Conservation (phyloP, 2,113 vertebrate species). For the Uropsilus gracilis region DNA sequence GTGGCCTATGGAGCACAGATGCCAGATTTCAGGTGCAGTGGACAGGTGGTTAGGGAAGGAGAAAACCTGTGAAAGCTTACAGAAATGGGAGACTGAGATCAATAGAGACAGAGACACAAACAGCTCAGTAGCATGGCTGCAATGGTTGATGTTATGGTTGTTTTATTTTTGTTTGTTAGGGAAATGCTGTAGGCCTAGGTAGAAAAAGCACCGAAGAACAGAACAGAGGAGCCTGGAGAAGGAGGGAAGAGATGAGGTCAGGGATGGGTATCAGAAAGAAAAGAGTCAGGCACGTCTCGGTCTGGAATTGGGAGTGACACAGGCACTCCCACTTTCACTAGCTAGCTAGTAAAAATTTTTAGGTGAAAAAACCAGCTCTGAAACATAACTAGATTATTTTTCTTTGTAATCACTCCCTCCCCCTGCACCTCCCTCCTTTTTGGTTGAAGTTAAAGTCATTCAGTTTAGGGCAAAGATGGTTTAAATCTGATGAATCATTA, state of each 20-base stretch:
- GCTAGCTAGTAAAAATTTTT: background rate
- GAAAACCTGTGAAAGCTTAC: too few species aligned
- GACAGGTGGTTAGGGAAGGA: background rate
- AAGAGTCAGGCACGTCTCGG: background rate
- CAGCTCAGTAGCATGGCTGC: background rate
- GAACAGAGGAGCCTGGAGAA: background rate
- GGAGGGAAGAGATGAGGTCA: background rate
- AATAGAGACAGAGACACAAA: background rate
- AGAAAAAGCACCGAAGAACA: background rate
- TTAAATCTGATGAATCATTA: background rate
- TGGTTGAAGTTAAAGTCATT: background rate
- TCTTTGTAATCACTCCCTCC: background rate
- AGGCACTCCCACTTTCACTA: too few species aligned
- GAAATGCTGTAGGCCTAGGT: background rate
- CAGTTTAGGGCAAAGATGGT: background rate
- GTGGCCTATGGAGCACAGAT: background rate
- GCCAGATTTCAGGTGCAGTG: background rate
- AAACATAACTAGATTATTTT: background rate
- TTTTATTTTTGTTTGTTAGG: background rate
- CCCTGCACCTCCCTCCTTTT: too few species aligned
- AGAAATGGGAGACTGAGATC: background rate
- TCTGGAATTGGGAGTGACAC: accelerated
- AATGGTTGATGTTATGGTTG: background rate
- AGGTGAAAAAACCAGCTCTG: background rate
- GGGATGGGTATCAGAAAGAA: background rate